phyloP scores from a whole-genome alignment of 23 tunicate species.

The Ascidia mentula region DNA sequence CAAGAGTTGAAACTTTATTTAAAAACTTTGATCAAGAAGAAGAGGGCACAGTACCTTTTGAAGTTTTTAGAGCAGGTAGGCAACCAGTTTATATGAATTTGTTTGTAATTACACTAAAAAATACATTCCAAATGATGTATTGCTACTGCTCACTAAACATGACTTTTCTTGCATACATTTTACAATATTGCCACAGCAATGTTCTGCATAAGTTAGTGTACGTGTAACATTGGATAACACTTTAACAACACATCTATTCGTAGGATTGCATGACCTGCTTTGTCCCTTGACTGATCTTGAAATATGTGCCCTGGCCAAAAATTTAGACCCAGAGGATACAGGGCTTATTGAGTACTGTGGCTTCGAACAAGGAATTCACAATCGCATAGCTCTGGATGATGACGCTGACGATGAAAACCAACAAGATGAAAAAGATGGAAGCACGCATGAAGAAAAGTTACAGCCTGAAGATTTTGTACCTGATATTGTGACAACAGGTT shows the following conservation, averaged over 20 bases:
- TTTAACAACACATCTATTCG: no score
- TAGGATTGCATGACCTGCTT: slow-evolving; percentile 60
- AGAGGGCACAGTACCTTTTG: slow-evolving; percentile 57
- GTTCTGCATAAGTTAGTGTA: no score
- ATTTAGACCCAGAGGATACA: slow-evolving; percentile 70
- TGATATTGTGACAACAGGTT: neutral
- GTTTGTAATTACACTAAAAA: no score
- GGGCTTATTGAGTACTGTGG: slow-evolving; percentile 71
- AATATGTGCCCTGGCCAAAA: slow-evolving; percentile 33
- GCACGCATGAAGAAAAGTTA: neutral
- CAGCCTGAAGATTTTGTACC: slow-evolving; percentile 3
- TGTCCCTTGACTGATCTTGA: slow-evolving; percentile 78
- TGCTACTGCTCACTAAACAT: no score
- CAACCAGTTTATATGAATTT: neutral
- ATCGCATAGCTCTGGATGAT: neutral
- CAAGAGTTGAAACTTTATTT: slow-evolving; percentile 40
- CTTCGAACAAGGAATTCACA: slow-evolving; percentile 64
- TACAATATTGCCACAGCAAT: no score
- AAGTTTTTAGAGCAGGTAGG: slow-evolving; percentile 65
- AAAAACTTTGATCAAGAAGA: slow-evolving; percentile 55
- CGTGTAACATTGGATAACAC: no score
- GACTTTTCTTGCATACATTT: no score
- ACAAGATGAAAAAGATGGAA: neutral
- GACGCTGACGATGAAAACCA: neutral
- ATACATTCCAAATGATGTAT: no score